Percentiles rank a stretch among this genome's conserved stretches.
Evolutionary conservation across 2,113 vertebrate species (phyloP).

Genomic region (Clarias gariepinus): DNA sequence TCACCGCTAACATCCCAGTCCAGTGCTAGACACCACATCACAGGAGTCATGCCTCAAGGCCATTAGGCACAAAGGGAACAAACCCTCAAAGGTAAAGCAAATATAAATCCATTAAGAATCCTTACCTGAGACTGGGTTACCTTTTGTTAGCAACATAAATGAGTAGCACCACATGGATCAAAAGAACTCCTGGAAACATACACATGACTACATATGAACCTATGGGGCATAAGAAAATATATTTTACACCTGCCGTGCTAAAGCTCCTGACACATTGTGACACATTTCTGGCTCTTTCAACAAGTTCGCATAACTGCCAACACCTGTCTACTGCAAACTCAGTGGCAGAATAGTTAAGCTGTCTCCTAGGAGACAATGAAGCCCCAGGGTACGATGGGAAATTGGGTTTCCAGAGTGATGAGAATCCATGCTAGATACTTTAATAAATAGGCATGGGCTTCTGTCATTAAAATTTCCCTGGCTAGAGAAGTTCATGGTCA

Average conservation of each 20-base stretch:
- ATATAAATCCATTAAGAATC: no score
- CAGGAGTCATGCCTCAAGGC: no score
- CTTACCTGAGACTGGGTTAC: no score
- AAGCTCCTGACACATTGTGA: neutral
- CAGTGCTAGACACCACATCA: no score
- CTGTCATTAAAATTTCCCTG: neutral
- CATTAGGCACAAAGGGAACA: no score
- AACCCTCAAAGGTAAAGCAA: no score
- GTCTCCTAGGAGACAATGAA: conserved; percentile 6
- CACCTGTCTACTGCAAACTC: conserved; percentile 5
- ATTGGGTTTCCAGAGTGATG: conserved; percentile 7
- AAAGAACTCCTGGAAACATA: neutral
- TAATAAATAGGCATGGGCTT: conserved; percentile 9
- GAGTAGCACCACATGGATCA: neutral
- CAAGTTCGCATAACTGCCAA: conserved; percentile 9
- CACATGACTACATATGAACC: neutral
- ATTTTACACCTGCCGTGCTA: neutral
- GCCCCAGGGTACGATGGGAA: conserved; percentile 23
- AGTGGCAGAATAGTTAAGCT: neutral
- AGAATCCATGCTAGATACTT: neutral
- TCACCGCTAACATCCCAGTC: no score
- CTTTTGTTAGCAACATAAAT: neutral
- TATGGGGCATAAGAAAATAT: neutral
- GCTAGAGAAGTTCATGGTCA: neutral
- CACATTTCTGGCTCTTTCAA: neutral